phyloP scores from a whole-genome alignment of 2,113 vertebrate genomes.

The Xiphophorus hellerii region DNA sequence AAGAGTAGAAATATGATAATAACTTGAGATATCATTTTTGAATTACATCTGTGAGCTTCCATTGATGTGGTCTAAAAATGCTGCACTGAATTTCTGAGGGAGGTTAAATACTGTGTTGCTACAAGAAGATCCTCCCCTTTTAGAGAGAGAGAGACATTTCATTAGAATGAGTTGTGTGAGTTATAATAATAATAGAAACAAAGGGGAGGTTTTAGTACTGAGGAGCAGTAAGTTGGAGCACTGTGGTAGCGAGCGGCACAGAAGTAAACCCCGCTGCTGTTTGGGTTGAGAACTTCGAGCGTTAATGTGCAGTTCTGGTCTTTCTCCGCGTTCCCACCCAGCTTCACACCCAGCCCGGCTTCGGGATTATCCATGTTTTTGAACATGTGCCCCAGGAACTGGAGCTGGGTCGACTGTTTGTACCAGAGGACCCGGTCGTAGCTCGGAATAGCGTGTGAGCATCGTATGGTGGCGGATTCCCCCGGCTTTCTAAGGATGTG shows the following conservation, averaged over 20 bases:
- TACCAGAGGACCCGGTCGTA: constrained; percentile 54
- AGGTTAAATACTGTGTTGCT: not conserved
- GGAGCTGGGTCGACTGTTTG: constrained; percentile 4
- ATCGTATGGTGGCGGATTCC: constrained; percentile 13
- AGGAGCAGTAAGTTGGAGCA: not conserved
- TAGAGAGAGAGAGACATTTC: too few relatives aligned
- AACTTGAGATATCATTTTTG: too few relatives aligned
- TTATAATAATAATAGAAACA: too few relatives aligned
- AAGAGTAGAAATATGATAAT: rapidly evolving
- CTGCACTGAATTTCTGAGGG: not conserved
- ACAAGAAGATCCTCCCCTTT: constrained; percentile 1
- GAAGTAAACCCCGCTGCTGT: constrained; percentile 54
- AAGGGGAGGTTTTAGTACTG: constrained; percentile 41
- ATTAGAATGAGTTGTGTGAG: not conserved
- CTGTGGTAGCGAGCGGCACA: constrained; percentile 53
- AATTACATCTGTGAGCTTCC: not conserved
- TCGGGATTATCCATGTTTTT: rapidly evolving
- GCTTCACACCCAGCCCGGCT: not conserved
- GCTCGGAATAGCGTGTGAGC: constrained; percentile 6
- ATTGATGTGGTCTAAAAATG: not conserved
- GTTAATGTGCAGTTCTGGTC: constrained; percentile 23
- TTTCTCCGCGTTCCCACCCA: constrained; percentile 16
- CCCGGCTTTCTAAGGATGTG: not conserved
- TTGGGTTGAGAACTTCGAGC: not conserved
- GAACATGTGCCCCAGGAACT: constrained; percentile 38